Conservation (phyloP, 2,113 vertebrate species). For the Odontesthes bonariensis region DNA sequence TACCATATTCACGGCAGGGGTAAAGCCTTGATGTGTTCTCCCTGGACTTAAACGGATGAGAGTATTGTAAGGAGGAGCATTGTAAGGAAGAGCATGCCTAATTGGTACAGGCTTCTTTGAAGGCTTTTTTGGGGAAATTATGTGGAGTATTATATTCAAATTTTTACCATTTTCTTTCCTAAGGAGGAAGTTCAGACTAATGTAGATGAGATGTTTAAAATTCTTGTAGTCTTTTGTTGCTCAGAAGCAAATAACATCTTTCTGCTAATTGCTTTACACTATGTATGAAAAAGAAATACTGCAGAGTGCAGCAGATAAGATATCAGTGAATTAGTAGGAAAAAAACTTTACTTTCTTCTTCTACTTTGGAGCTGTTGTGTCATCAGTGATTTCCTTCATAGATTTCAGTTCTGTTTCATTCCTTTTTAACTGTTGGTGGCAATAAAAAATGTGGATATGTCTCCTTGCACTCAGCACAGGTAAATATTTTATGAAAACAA, state of each 20-base stretch:
- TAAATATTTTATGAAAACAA: too few relatives aligned
- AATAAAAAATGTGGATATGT: too few relatives aligned
- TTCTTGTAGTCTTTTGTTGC: too few relatives aligned
- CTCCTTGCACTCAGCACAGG: too few relatives aligned
- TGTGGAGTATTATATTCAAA: background rate
- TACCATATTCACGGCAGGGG: slow-evolving; percentile 50
- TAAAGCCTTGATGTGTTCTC: slow-evolving; percentile 59
- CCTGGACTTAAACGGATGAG: slow-evolving; percentile 49
- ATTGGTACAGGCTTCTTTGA: slow-evolving; percentile 46
- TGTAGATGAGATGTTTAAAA: too few relatives aligned
- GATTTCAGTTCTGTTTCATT: too few relatives aligned
- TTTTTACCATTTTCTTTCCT: slow-evolving; percentile 4
- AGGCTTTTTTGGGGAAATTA: slow-evolving; percentile 17
- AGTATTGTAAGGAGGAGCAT: slow-evolving; percentile 32
- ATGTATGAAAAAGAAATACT: background rate
- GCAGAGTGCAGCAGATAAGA: background rate
- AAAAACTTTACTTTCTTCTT: too few relatives aligned
- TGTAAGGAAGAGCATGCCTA: slow-evolving; percentile 28
- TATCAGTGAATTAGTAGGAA: background rate
- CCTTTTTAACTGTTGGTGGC: too few relatives aligned
- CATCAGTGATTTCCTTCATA: too few relatives aligned
- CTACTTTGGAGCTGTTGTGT: too few relatives aligned
- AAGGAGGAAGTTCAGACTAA: background rate
- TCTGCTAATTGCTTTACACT: too few relatives aligned
- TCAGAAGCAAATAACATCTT: too few relatives aligned